phyloP scores from a whole-genome alignment of 1,140 invertebrate genomes.

The Hyles vespertilio region DNA sequence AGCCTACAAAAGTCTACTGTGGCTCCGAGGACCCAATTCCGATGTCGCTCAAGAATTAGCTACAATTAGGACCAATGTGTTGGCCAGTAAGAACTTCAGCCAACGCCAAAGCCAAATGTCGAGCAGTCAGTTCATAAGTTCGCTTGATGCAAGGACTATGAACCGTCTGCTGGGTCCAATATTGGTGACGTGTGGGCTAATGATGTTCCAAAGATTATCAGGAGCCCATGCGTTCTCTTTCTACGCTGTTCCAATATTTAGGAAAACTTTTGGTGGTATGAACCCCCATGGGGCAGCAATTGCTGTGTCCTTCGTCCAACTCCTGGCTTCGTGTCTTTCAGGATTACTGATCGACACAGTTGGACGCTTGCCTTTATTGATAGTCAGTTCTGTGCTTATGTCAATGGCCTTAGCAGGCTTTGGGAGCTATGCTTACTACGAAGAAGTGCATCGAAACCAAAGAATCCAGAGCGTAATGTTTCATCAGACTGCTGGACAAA shows the following conservation, averaged over 20 bases:
- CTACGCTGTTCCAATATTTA: slow-evolving; percentile 89
- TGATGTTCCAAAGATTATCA: slow-evolving; percentile 91
- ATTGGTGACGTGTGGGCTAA: slow-evolving; percentile 87
- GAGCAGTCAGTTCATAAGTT: slow-evolving; percentile 53
- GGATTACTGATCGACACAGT: slow-evolving; percentile 89
- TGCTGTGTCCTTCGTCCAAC: slow-evolving; percentile 87
- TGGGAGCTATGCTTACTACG: slow-evolving; percentile 87
- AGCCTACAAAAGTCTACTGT: slow-evolving; percentile 84
- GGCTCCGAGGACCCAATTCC: slow-evolving; percentile 84
- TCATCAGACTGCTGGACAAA: slow-evolving; percentile 73
- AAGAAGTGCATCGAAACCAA: slow-evolving; percentile 77
- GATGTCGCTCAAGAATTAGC: slow-evolving; percentile 85
- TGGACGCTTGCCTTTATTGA: slow-evolving; percentile 86
- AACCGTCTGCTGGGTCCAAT: slow-evolving; percentile 79
- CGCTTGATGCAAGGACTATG: slow-evolving; percentile 64
- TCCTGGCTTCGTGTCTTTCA: slow-evolving; percentile 86
- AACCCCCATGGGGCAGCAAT: slow-evolving; percentile 91
- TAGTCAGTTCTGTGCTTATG: slow-evolving; percentile 89
- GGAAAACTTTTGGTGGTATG: slow-evolving; percentile 87
- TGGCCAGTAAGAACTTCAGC: slow-evolving; percentile 73
- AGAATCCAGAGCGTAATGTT: slow-evolving; percentile 70
- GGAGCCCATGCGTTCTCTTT: slow-evolving; percentile 91
- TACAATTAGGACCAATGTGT: slow-evolving; percentile 81
- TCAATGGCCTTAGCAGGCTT: slow-evolving; percentile 88
- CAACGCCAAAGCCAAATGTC: slow-evolving; percentile 69